A percentile compares a stretch with the other conserved stretches of the same genome.
Evolutionary conservation across 1,140 invertebrate genomes (phyloP).

Genomic region (Pseudomyrmex dendroicus): DNA sequence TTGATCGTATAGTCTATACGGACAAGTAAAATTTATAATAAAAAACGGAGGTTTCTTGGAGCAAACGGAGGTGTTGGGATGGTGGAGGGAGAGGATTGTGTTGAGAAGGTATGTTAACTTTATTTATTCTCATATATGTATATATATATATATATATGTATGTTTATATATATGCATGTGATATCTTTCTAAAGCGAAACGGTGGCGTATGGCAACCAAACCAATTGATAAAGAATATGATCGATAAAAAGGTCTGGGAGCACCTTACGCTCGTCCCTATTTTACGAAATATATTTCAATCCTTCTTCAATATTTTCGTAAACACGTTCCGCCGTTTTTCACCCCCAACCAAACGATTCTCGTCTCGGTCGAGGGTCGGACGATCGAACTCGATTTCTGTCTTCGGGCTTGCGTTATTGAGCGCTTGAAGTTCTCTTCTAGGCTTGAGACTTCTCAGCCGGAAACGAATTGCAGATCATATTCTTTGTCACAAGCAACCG

Average conservation of each 20-base stretch:
- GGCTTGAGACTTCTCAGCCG: conserved; percentile 84
- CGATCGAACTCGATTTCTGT: conserved; percentile 77
- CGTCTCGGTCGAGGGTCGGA: conserved; percentile 75
- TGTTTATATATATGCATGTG: conserved; percentile 5
- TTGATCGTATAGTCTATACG: neutral
- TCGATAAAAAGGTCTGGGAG: conserved; percentile 78
- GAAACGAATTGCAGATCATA: conserved; percentile 84
- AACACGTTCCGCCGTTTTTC: conserved; percentile 75
- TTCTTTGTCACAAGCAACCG: conserved; percentile 85
- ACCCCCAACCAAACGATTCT: conserved; percentile 77
- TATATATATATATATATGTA: neutral
- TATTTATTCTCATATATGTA: conserved; percentile 48
- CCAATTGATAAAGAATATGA: conserved; percentile 85
- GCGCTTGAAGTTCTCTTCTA: conserved; percentile 81
- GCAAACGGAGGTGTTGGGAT: conserved; percentile 42
- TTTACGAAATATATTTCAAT: conserved; percentile 76
- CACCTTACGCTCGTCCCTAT: conserved; percentile 78
- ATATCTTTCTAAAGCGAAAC: conserved; percentile 45
- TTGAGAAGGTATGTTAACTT: conserved; percentile 23
- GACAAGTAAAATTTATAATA: conserved; percentile 46
- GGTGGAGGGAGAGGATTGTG: conserved; percentile 43
- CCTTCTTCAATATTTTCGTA: conserved; percentile 77
- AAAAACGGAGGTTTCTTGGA: neutral
- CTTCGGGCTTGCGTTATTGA: conserved; percentile 76
- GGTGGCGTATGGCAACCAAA: conserved; percentile 70